Percentiles rank a stretch among this genome's conserved stretches.
Conservation (phyloP, 1,140 invertebrate genomes). For the Pantala flavescens region DNA sequence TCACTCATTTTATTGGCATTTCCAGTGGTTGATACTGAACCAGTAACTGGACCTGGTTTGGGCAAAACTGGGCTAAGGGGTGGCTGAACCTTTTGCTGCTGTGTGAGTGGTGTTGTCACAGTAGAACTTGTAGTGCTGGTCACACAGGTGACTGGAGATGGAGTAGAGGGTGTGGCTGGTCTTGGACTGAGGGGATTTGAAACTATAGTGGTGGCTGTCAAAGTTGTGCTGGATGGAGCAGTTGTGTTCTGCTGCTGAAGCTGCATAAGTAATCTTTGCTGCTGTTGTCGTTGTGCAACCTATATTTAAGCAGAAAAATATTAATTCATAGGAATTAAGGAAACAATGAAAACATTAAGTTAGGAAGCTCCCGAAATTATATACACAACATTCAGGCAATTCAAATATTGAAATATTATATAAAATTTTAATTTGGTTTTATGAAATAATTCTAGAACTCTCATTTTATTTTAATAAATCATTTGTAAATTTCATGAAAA, state of each 20-base stretch:
- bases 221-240: conserved; percentile 4
- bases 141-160: conserved; percentile 28
- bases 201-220: conserved; percentile 18
- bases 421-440: too few species aligned
- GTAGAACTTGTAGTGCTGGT: conserved; percentile 23
- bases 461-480: too few species aligned
- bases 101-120: background rate
- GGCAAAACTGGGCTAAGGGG: background rate
- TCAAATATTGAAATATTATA: too few species aligned
- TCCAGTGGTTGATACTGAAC: conserved; percentile 20
- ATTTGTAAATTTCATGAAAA: too few species aligned
- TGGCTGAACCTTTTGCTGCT: background rate
- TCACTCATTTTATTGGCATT: background rate
- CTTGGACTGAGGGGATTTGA: conserved; percentile 25
- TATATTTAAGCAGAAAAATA: conserved; percentile 24
- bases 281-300: conserved; percentile 51
- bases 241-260: conserved; percentile 35
- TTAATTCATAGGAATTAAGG: background rate
- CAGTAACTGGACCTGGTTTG: background rate
- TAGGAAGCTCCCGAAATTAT: too few species aligned
- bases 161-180: conserved; percentile 20
- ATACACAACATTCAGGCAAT: too few species aligned
- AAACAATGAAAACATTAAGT: too few species aligned
- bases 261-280: conserved; percentile 44
- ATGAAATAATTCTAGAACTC: too few species aligned